Evolutionary conservation across 2,888 invertebrate genomes (phyloP).

Genomic region (Sminthurides aquaticus): DNA sequence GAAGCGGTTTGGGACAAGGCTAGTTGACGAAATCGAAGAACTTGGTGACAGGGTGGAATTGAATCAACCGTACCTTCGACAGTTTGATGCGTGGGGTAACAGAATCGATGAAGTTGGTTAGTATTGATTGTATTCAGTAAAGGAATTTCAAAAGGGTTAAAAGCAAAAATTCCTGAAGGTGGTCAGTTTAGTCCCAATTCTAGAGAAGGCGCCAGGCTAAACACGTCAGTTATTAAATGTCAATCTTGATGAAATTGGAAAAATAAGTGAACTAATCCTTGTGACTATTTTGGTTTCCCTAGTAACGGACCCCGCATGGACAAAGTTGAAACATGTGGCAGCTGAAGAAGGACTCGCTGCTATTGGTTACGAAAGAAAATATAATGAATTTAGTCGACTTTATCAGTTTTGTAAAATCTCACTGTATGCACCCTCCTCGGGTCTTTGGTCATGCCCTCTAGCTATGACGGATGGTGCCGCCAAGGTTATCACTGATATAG

Average conservation of each 20-base stretch:
- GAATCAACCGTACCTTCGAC: slow-evolving; percentile 49
- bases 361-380: slow-evolving; percentile 49
- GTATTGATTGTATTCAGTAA: slow-evolving; percentile 62
- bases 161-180: slow-evolving; percentile 55
- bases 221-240: too few species aligned
- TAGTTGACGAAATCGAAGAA: slow-evolving; percentile 49
- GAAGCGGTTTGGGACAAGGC: slow-evolving; percentile 50
- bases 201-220: slow-evolving; percentile 50
- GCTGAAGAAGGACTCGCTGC: slow-evolving; percentile 54
- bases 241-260: too few species aligned
- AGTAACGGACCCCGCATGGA: slow-evolving; percentile 52
- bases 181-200: slow-evolving; percentile 60
- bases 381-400: slow-evolving; percentile 47
- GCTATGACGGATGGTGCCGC: slow-evolving; percentile 58
- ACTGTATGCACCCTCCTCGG: slow-evolving; percentile 51
- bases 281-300: not conserved
- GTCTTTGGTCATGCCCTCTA: slow-evolving; percentile 53
- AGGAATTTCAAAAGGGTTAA: slow-evolving; percentile 65
- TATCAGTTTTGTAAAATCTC: slow-evolving; percentile 52
- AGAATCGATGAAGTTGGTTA: slow-evolving; percentile 49
- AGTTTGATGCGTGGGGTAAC: slow-evolving; percentile 53
- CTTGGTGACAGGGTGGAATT: slow-evolving; percentile 50
- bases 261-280: too few species aligned
- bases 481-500: slow-evolving; percentile 47
- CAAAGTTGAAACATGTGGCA: slow-evolving; percentile 50